Percentiles rank a stretch among this genome's conserved stretches.
Evolutionary conservation across 2,888 invertebrate species (phyloP).

Genomic region (Clunio marinus): DNA sequence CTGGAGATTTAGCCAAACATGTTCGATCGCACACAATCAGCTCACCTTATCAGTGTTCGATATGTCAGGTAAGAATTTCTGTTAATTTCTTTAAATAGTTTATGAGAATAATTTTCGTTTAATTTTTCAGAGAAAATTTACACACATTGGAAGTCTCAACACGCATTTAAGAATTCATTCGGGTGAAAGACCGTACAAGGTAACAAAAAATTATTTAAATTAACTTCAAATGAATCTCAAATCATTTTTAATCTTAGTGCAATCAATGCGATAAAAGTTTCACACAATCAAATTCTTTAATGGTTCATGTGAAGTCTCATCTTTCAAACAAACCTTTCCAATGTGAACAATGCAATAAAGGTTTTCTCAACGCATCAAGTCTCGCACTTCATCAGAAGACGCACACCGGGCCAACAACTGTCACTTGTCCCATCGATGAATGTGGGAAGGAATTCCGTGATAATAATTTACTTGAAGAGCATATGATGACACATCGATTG

Average conservation of each 20-base stretch:
- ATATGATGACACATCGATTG: constrained; percentile 50
- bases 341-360: constrained; percentile 50
- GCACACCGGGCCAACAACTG: constrained; percentile 45
- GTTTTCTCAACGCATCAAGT: constrained; percentile 49
- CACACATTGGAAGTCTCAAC: constrained; percentile 51
- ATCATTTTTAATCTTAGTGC: constrained; percentile 43
- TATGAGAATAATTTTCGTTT: no score
- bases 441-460: constrained; percentile 52
- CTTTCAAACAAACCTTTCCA: constrained; percentile 50
- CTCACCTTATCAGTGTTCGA: constrained; percentile 51
- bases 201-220: not conserved
- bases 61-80: no score
- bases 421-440: constrained; percentile 42
- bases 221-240: no score
- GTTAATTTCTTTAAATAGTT: no score
- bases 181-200: constrained; percentile 50
- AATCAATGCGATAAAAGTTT: constrained; percentile 51
- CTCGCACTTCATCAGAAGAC: constrained; percentile 48
- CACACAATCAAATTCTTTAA: constrained; percentile 50
- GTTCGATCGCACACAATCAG: constrained; percentile 51
- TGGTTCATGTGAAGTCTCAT: constrained; percentile 51
- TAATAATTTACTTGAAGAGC: constrained; percentile 49
- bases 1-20: constrained; percentile 52
- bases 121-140: constrained; percentile 51
- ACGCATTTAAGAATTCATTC: constrained; percentile 52